phyloP scores from a whole-genome alignment of 2,888 invertebrate species.

The Harpalus rufipes region DNA sequence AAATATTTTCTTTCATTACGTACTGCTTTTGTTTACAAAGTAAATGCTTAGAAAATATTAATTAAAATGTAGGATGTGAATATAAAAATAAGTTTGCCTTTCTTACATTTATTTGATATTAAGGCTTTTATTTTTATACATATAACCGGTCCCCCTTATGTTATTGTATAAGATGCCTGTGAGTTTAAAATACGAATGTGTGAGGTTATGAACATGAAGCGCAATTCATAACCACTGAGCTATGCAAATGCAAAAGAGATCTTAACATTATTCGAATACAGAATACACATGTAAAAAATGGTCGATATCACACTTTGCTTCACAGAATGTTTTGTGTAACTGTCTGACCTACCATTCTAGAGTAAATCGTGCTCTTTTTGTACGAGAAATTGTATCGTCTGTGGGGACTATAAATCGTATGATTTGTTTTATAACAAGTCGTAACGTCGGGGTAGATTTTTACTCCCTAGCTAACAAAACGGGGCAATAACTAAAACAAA shows the following conservation, averaged over 20 bases:
- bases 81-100: too few relatives aligned
- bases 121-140: neutral
- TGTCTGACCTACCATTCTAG: conserved; percentile 5
- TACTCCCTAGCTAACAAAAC: neutral
- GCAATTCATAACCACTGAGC: neutral
- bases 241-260: neutral
- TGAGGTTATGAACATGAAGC: neutral
- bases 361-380: neutral
- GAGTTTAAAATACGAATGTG: neutral
- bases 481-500: neutral
- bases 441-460: conserved; percentile 5
- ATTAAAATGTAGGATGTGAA: too few relatives aligned
- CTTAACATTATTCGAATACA: neutral
- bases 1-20: too few relatives aligned
- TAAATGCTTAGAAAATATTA: too few relatives aligned
- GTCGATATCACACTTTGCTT: neutral
- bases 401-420: conserved; percentile 5
- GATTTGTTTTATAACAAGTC: conserved; percentile 3
- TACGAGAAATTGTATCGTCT: conserved; percentile 2
- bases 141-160: neutral
- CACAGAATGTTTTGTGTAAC: conserved; percentile 2
- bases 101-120: neutral
- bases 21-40: too few relatives aligned
- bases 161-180: neutral
- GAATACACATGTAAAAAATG: conserved; percentile 2